Conservation (phyloP, 2,888 invertebrate species). For the Callosobruchus maculatus region DNA sequence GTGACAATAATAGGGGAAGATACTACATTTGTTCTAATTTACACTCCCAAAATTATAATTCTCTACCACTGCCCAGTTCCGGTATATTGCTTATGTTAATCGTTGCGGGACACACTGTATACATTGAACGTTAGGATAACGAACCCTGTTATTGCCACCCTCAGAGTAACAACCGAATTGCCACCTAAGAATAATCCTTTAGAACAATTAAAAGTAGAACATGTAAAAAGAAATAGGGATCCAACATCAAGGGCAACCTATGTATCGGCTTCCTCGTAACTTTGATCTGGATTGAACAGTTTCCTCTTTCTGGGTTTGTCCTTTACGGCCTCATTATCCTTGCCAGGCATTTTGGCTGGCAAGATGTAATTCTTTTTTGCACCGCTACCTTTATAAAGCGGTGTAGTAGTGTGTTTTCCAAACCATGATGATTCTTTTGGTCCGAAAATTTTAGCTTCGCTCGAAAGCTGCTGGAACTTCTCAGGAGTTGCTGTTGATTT, state of each 20-base stretch:
- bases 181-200: too few species aligned
- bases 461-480: neutral
- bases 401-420: neutral
- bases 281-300: constrained; percentile 1
- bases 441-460: neutral
- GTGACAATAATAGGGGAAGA: too few species aligned
- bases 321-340: neutral
- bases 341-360: neutral
- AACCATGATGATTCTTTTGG: neutral
- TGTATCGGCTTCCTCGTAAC: neutral
- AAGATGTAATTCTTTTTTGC: neutral
- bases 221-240: too few species aligned
- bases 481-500: neutral
- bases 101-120: too few species aligned
- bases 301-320: constrained; percentile 1
- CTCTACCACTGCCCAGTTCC: too few species aligned
- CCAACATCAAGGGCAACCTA: neutral
- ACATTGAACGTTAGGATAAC: too few species aligned
- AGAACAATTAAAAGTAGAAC: too few species aligned
- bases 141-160: too few species aligned
- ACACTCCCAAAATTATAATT: too few species aligned
- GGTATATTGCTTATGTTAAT: too few species aligned
- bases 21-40: too few species aligned
- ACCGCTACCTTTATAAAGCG: neutral
- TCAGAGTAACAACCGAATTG: too few species aligned